These are phyloP conservation scores for Actenoides lindsayi DNA, from an alignment of 2,113 vertebrate genomes.

Conservation along the genomic window DNA sequence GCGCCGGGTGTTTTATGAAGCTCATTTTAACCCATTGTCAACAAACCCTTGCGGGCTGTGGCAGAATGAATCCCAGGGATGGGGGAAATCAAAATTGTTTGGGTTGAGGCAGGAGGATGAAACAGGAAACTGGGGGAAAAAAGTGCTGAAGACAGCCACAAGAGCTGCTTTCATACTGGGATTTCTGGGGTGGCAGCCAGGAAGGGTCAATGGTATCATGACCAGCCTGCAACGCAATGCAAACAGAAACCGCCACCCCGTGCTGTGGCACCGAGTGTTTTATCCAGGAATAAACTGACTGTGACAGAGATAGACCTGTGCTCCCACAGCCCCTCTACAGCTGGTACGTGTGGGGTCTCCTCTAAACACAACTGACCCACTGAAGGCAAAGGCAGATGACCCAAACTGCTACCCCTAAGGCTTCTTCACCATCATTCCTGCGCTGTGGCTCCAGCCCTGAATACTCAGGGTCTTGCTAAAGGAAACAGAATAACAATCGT, in stretches of 20 bases:
- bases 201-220: not conserved
- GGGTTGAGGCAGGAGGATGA: not conserved
- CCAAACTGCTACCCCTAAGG: not conserved
- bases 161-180: not conserved
- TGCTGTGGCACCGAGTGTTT: not conserved
- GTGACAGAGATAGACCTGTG: not conserved
- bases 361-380: rapidly evolving
- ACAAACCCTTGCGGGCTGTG: not conserved
- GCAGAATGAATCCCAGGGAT: not conserved
- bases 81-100: not conserved
- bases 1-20: not conserved
- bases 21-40: conserved; percentile 3
- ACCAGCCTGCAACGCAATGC: not conserved
- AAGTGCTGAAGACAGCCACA: not conserved
- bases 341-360: not conserved
- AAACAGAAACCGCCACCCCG: not conserved
- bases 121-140: not conserved
- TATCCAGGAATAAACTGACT: not conserved
- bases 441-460: not conserved
- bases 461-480: not conserved
- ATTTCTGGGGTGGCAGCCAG: not conserved
- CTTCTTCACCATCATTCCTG: not conserved
- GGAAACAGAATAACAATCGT: not conserved
- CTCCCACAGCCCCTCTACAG: not conserved
- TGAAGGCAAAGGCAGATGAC: not conserved